Percentiles rank a stretch among this genome's conserved stretches.
These are phyloP conservation scores for Mythimna impura DNA, from an alignment of 2,888 invertebrate species.

Conservation along the genomic window DNA sequence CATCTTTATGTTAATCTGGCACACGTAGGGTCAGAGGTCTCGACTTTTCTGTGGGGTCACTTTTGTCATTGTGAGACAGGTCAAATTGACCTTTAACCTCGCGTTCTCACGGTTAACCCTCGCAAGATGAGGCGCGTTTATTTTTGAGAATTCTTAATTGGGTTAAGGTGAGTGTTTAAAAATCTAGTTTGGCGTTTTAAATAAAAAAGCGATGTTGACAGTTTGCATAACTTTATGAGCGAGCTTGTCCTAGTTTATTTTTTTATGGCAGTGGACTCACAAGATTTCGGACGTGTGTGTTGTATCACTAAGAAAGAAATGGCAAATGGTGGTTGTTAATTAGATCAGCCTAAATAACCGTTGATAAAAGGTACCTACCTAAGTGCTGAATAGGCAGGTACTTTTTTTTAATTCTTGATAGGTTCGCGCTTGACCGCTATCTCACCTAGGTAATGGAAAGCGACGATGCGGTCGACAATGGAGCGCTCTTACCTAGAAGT, in stretches of 20 bases:
- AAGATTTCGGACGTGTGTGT: background rate
- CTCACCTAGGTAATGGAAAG: too few relatives aligned
- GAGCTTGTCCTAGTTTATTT: background rate
- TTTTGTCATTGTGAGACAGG: constrained; percentile 75
- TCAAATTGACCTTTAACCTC: constrained; percentile 80
- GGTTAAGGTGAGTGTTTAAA: constrained; percentile 62
- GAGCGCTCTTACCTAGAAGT: too few relatives aligned
- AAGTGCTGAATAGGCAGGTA: too few relatives aligned
- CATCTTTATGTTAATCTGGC: constrained; percentile 72
- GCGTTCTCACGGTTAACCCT: constrained; percentile 83
- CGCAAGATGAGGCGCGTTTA: constrained; percentile 43
- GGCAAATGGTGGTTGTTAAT: background rate
- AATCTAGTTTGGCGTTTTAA: constrained; percentile 55
- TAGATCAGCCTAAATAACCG: background rate
- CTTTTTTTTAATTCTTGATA: too few relatives aligned
- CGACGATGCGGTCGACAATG: too few relatives aligned
- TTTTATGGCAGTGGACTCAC: background rate
- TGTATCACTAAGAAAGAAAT: background rate
- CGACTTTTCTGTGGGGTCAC: constrained; percentile 79
- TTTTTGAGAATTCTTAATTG: constrained; percentile 58
- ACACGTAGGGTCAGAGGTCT: constrained; percentile 87
- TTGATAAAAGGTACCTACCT: too few relatives aligned
- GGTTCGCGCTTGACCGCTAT: too few relatives aligned
- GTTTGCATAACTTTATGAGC: constrained; percentile 48
- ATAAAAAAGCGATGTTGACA: constrained; percentile 42